Evolutionary conservation across 2,113 vertebrate species (phyloP), one percentile per base, ranked within the genome.

Genomic region (Larimichthys crocea): DNA sequence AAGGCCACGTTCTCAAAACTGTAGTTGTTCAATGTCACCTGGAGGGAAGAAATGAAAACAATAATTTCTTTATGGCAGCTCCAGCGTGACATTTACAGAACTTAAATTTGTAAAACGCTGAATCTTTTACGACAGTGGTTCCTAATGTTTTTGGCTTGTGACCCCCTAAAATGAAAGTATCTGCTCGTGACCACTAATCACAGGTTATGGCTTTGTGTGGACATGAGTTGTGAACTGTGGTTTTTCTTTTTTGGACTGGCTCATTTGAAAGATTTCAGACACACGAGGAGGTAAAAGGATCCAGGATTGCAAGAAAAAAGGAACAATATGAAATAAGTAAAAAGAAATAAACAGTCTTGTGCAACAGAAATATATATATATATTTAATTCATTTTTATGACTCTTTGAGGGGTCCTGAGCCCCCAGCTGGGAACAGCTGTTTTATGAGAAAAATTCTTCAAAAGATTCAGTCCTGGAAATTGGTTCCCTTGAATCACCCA

Each of bases 1-100:
- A 99, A 99, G 42, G 97, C 97, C 92, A 99, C 98, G 0, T 99
- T 99, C 95, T 99, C 98, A 94, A 99, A 99, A 17, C 95, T 96
- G 89, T 99, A 99, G 92, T 96, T 98, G 62, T 96, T 99, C 72
- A 99, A 84, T n/a, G 96, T 94, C 91, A 96, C 97, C 98, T 99
- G 90, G 22, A 81, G n/a, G 85, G 80, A 61, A 2, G 11, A 88
- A 57, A 74, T 16, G 61, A 20, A 74, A 20, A 52, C 10, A 11
- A 40, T n/a, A 11, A 40, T n/a, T 63, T 74, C 40, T 9, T 56
- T 10, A 11, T 52, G 24, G 17, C 11, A 4, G 20, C 29, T 56
- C 24, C n/a, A 15, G 5, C n/a, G 20, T 14, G 17, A 29, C 22
- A 14, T n/a, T 19, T 17, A 74, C 12, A 62, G 3, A 49, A 9